Evolutionary conservation across 1,140 invertebrate genomes (phyloP), one percentile per base, ranked within the genome.

Genomic region (Gryllus bimaculatus): DNA sequence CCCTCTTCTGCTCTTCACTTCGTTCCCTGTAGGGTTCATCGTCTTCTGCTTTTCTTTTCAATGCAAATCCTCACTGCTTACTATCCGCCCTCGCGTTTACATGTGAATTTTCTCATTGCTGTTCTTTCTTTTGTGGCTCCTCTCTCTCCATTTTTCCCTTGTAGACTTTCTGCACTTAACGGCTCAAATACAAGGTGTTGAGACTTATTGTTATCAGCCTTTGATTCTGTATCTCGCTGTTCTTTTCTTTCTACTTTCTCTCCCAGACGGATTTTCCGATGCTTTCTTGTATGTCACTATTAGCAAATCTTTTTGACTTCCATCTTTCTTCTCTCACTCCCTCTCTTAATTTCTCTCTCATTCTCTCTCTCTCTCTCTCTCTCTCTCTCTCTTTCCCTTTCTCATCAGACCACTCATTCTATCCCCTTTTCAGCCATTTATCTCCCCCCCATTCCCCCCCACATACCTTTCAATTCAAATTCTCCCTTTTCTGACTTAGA

Each of bases 271-370:
- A 15, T 73, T n/a, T 73, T 73, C 66, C n/a, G 13, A 3, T 6
- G 13, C 66, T 73, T n/a, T 73, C 66, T 73, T 73, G 13, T 73
- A 15, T n/a, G 13, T 73, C 66, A 3, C 6, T n/a, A 3, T 73
- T n/a, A 15, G 13, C 66, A 15, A 15, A 13, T 73, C n/a, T n/a
- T 73, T 6, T 6, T 1, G 13, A 15, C 66, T 73, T 73, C 66
- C n/a, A 15, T 6, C n/a, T 73, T 18, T 76, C 20, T 76, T 79
- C 79, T 75, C 76, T 48, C 78, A 77, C 75, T 78, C 74, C 13
- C 47, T 77, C 74, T 66, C 49, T 47, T 49, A 75, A 2, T 7
- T 7, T 75, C 77, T 78, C 47, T 7, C 2, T 49, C 7, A n/a
- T 49, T 78, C 47, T 7, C 26, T 75, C 77, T 78, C 47, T 7